phyloP scores from a whole-genome alignment of 2,888 invertebrate species.

The Mycogona germanica region DNA sequence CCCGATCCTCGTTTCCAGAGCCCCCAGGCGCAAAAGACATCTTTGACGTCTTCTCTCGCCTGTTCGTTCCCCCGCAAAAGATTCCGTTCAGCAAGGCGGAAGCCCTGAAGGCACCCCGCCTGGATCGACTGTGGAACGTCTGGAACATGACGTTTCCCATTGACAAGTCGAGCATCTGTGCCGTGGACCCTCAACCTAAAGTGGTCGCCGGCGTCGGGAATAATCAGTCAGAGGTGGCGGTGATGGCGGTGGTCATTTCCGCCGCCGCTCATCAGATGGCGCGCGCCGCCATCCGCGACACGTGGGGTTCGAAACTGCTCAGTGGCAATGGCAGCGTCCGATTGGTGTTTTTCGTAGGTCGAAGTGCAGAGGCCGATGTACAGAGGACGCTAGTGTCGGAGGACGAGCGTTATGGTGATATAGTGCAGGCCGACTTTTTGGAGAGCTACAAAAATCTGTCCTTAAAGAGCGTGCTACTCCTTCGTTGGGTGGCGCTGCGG shows the following conservation, averaged over 20 bases:
- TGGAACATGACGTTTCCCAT: slow-evolving; percentile 50
- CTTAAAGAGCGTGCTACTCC: slow-evolving; percentile 66
- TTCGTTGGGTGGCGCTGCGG: slow-evolving; percentile 62
- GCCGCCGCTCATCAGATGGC: slow-evolving; percentile 52
- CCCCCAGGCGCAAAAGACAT: not conserved
- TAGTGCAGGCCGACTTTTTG: slow-evolving; percentile 68
- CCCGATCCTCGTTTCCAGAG: not conserved
- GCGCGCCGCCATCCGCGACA: slow-evolving; percentile 52
- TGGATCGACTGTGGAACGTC: slow-evolving; percentile 13
- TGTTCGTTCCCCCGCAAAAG: too few relatives aligned
- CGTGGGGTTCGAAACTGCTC: slow-evolving; percentile 59
- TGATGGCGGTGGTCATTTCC: slow-evolving; percentile 63
- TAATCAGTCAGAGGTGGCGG: slow-evolving; percentile 36
- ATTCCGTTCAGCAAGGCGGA: slow-evolving; percentile 1
- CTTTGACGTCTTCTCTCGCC: not conserved
- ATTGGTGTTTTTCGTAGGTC: slow-evolving; percentile 48
- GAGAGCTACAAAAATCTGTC: slow-evolving; percentile 80
- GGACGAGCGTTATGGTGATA: slow-evolving; percentile 52
- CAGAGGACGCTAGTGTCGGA: slow-evolving; percentile 45
- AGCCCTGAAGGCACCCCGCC: slow-evolving; percentile 10
- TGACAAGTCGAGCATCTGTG: slow-evolving; percentile 28
- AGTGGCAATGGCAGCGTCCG: slow-evolving; percentile 33
- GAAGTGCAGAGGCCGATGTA: slow-evolving; percentile 42
- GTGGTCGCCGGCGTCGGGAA: slow-evolving; percentile 21
- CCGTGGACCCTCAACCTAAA: slow-evolving; percentile 21